phyloP scores from a whole-genome alignment of 2,797 vertebrate species.

The Menidia menidia region DNA sequence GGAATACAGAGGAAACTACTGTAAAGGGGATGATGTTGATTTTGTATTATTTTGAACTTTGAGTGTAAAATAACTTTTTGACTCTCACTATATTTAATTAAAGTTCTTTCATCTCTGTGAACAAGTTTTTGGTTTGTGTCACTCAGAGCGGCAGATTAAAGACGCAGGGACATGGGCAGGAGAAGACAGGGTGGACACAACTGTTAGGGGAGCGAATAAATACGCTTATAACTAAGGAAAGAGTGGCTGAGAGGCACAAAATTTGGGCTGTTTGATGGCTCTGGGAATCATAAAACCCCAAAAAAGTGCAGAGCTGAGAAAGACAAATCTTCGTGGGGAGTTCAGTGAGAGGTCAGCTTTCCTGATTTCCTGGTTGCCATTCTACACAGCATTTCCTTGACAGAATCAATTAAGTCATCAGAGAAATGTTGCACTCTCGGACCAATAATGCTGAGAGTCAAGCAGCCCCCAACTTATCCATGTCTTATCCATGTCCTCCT shows the following conservation, averaged over 20 bases:
- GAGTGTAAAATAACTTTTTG: constrained; percentile 99
- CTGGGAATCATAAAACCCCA: neutral
- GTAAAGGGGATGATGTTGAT: constrained; percentile 96
- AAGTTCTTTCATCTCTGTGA: constrained; percentile 99
- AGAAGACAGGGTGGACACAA: too few species aligned
- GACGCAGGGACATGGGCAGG: too few species aligned
- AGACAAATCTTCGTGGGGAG: neutral
- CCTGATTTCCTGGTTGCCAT: neutral
- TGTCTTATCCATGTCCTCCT: neutral
- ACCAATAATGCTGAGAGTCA: neutral
- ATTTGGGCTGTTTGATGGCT: neutral
- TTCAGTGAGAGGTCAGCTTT: neutral
- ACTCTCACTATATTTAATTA: constrained; percentile 99
- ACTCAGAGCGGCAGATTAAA: too few species aligned
- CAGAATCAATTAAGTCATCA: neutral
- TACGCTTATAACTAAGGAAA: neutral
- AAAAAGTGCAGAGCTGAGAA: neutral
- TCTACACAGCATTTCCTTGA: neutral
- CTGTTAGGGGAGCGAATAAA: too few species aligned
- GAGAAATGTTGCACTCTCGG: neutral
- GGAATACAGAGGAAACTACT: constrained; percentile 92
- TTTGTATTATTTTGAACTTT: constrained; percentile 89
- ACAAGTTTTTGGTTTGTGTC: constrained; percentile 59
- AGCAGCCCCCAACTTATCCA: neutral
- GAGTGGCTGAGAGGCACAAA: neutral